These are phyloP conservation scores for Melanargia galathea DNA, from an alignment of 2,888 invertebrate species.

Conservation along the genomic window DNA sequence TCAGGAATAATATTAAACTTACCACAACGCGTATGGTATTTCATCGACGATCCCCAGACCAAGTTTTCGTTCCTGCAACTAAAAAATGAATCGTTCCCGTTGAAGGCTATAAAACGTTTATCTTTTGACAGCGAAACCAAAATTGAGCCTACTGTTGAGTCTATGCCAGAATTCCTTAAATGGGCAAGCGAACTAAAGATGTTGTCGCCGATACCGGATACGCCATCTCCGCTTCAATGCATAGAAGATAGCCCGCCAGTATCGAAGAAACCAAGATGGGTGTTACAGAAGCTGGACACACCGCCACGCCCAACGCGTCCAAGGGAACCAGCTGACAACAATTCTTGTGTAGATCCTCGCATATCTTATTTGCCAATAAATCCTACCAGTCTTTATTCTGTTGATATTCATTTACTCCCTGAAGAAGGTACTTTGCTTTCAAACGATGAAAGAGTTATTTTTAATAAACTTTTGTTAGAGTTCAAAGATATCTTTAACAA, in stretches of 20 bases:
- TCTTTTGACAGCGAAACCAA: too few species aligned
- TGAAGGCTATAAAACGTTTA: not conserved
- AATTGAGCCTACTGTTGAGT: not conserved
- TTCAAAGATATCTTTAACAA: not conserved
- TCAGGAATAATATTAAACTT: not conserved
- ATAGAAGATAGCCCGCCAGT: too few species aligned
- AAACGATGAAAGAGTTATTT: not conserved
- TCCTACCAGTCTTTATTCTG: not conserved
- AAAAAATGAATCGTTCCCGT: not conserved
- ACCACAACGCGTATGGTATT: not conserved
- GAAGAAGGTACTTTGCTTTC: not conserved
- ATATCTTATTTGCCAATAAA: not conserved
- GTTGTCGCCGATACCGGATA: not conserved
- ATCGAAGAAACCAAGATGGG: not conserved
- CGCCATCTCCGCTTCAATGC: too few species aligned
- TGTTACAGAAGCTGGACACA: not conserved
- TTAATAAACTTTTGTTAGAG: not conserved
- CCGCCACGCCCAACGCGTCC: not conserved
- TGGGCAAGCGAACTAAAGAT: not conserved
- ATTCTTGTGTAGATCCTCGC: not conserved
- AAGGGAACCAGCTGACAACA: slow-evolving; percentile 2
- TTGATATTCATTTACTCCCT: not conserved
- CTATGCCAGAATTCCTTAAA: not conserved
- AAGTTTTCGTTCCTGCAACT: not conserved
- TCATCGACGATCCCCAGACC: not conserved